A percentile compares a stretch with the other conserved stretches of the same genome.
phyloP scores from a whole-genome alignment of 2,113 vertebrate genomes.

The Actinemys pallida region DNA sequence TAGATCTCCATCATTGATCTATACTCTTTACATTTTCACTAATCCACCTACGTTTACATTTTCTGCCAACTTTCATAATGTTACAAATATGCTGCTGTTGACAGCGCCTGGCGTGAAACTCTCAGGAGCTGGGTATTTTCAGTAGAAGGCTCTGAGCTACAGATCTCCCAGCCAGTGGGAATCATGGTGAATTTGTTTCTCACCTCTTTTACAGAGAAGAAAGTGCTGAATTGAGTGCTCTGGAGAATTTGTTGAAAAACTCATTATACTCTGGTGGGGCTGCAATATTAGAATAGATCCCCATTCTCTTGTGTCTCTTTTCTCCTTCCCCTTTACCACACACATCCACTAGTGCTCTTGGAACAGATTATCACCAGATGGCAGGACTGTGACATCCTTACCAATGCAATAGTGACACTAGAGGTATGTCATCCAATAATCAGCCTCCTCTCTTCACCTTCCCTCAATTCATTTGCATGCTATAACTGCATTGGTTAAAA shows the following conservation, averaged over 20 bases:
- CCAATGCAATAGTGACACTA: neutral
- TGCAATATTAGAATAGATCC: neutral
- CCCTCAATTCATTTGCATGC: neutral
- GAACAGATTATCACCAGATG: neutral
- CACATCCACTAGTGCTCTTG: neutral
- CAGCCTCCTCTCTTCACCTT: neutral
- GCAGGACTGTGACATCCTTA: neutral
- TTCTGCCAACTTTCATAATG: neutral
- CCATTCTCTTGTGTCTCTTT: neutral
- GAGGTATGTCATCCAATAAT: neutral
- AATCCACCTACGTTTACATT: neutral
- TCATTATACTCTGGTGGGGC: neutral
- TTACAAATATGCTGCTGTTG: neutral
- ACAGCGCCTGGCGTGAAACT: neutral
- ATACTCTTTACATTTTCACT: neutral
- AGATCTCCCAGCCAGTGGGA: neutral
- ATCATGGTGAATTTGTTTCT: neutral
- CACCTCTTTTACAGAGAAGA: constrained; percentile 16
- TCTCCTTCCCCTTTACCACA: neutral
- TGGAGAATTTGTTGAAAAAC: neutral
- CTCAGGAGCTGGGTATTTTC: neutral
- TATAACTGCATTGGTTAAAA: neutral
- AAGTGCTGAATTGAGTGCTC: neutral
- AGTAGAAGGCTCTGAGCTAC: neutral
- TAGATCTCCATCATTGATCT: neutral